These are phyloP conservation scores for Cephus rjabovi DNA, from an alignment of 2,888 invertebrate genomes.

Conservation along the genomic window DNA sequence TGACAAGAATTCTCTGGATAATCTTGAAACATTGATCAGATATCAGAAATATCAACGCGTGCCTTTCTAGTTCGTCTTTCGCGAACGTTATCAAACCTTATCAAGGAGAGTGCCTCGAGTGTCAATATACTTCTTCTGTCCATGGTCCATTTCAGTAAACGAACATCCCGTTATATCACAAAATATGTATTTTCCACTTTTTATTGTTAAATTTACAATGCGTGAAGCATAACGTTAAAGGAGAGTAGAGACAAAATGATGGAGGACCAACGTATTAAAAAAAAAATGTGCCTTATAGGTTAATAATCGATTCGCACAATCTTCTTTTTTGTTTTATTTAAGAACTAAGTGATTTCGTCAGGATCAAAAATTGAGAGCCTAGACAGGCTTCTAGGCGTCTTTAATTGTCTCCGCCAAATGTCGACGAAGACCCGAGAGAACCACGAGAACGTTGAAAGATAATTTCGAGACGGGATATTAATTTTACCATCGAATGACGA, in stretches of 20 bases:
- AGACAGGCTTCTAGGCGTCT: slow-evolving; percentile 50
- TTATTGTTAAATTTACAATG: neutral
- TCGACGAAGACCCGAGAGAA: neutral
- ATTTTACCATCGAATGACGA: too few relatives aligned
- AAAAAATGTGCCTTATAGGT: slow-evolving; percentile 10
- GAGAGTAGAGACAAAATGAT: neutral
- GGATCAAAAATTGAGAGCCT: slow-evolving; percentile 50
- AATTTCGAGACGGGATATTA: neutral
- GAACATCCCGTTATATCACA: neutral
- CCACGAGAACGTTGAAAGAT: neutral
- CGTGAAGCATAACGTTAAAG: neutral
- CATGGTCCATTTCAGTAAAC: neutral
- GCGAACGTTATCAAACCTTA: neutral
- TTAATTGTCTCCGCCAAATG: slow-evolving; percentile 38
- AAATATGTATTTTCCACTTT: neutral
- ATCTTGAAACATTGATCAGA: neutral
- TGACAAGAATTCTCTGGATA: neutral
- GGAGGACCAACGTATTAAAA: slow-evolving; percentile 13
- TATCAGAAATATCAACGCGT: neutral
- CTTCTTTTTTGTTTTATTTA: slow-evolving; percentile 25
- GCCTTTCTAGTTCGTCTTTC: neutral
- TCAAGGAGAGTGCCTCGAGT: neutral
- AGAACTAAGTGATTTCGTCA: neutral
- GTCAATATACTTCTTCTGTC: neutral
- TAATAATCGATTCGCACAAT: slow-evolving; percentile 27